phyloP scores from a whole-genome alignment of 2,113 vertebrate genomes.

The Sebastes fasciatus region DNA sequence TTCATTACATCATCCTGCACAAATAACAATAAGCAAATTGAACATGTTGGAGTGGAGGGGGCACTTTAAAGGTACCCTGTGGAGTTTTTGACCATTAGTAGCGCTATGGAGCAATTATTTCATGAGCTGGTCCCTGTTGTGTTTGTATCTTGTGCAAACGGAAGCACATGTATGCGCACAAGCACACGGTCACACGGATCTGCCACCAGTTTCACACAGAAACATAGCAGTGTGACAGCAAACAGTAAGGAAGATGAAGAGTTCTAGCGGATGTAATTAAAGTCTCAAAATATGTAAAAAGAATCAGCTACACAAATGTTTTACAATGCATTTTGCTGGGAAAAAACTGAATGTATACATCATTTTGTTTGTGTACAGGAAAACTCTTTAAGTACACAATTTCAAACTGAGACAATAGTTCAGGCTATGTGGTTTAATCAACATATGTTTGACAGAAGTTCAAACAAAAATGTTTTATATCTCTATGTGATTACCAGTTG shows the following conservation, averaged over 20 bases:
- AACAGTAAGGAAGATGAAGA: background rate
- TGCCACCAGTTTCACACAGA: background rate
- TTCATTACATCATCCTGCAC: background rate
- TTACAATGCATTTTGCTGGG: background rate
- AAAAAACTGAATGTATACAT: background rate
- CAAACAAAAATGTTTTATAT: background rate
- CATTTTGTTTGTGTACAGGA: background rate
- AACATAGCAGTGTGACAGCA: background rate
- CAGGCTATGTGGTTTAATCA: no score
- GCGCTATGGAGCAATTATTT: background rate
- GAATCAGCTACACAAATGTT: background rate
- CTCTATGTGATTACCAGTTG: background rate
- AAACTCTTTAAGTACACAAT: background rate
- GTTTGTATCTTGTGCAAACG: background rate
- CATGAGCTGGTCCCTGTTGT: background rate
- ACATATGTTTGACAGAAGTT: background rate
- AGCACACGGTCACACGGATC: background rate
- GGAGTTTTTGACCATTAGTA: background rate
- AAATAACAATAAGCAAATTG: background rate
- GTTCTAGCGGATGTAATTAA: background rate
- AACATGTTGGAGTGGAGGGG: background rate
- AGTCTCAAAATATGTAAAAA: background rate
- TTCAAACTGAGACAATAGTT: no score
- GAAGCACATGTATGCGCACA: background rate
- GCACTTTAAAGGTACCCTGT: no score